phyloP scores from a whole-genome alignment of 2,113 vertebrate species.

The Raja brachyura region DNA sequence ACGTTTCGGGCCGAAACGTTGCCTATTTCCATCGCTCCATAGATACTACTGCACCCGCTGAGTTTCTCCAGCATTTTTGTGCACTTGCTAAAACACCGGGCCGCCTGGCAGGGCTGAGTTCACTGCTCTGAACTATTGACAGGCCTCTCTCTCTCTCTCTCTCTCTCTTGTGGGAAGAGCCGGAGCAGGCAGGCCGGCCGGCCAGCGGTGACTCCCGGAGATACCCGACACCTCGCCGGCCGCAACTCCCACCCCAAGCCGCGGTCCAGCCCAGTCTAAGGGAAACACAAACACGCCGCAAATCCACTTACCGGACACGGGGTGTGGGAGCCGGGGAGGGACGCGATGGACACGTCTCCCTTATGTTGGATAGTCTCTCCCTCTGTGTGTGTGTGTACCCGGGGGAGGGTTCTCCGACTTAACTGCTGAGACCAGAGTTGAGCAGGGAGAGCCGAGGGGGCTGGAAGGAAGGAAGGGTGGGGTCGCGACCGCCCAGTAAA shows the following conservation, averaged over 20 bases:
- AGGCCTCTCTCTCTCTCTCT: too few relatives aligned
- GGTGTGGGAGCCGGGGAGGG: background rate
- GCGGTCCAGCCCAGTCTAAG: too few relatives aligned
- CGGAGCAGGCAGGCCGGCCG: background rate
- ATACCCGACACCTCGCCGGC: background rate
- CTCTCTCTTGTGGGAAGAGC: too few relatives aligned
- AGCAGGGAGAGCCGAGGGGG: background rate
- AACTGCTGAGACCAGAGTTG: background rate
- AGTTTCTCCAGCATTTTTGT: too few relatives aligned
- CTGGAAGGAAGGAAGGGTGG: too few relatives aligned
- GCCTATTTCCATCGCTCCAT: too few relatives aligned
- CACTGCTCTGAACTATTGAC: background rate
- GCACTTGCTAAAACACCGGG: background rate
- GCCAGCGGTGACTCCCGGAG: background rate
- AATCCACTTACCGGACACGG: background rate
- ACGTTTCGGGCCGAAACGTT: too few relatives aligned
- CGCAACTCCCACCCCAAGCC: background rate
- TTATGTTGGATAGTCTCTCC: too few relatives aligned
- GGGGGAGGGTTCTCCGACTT: background rate
- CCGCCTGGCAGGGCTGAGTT: background rate
- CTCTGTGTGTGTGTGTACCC: background rate
- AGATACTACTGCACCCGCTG: too few relatives aligned
- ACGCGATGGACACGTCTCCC: background rate
- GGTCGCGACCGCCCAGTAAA: background rate
- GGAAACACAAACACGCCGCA: background rate